These are phyloP conservation scores for Rambutsinella grinnellia DNA, from an alignment of 2,888 invertebrate species.

Conservation along the genomic window DNA sequence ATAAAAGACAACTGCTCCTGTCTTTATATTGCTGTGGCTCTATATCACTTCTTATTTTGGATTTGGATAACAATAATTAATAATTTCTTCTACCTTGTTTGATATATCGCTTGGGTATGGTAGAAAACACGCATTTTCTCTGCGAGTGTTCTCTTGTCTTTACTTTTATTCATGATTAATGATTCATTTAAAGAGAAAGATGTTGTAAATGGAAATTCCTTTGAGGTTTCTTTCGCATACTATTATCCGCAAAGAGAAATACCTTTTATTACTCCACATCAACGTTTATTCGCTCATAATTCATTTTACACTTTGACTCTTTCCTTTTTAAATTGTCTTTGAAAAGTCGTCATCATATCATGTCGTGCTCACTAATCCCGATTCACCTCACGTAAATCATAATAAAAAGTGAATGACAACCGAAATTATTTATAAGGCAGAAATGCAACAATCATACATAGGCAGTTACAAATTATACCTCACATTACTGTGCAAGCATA, in stretches of 20 bases:
- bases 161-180: no score
- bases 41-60: neutral
- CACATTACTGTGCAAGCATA: neutral
- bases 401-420: no score
- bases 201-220: neutral
- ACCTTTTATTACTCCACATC: neutral
- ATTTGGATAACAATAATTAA: neutral
- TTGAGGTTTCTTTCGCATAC: neutral
- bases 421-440: no score
- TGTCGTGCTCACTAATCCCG: neutral
- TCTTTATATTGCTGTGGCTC: neutral
- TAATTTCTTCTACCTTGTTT: neutral
- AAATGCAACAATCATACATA: no score
- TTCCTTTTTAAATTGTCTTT: neutral
- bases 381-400: conserved; percentile 39
- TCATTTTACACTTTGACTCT: neutral
- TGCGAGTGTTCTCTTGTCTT: neutral
- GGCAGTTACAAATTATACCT: neutral
- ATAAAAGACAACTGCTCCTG: neutral
- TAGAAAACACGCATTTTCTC: neutral
- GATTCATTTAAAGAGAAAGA: neutral
- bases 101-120: neutral
- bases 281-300: neutral
- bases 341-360: neutral
- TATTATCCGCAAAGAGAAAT: neutral